Base-by-base conservation (phyloP, 2,888 invertebrate genomes). In the Empis stercorea region DNA sequence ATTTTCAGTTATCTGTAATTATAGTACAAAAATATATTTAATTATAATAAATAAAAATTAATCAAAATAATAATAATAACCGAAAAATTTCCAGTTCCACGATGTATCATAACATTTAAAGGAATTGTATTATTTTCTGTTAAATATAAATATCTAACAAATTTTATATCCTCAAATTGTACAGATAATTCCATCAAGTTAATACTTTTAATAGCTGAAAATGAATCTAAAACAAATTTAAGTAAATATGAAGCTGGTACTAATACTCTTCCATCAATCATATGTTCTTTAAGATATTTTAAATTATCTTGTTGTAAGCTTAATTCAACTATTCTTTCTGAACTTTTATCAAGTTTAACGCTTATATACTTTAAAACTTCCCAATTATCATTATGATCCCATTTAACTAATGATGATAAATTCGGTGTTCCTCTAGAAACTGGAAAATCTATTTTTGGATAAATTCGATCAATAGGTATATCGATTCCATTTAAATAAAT, bases 401-500 rank as follows among this genome's bases (percentile, higher is more conserved):
- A 93, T 54, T 78, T 77, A 10, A 93, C 75, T 7, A 84, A 68
- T 10, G 87, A 82, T 0, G 87, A 76, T 40, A 93, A 73, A 78
- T 86, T 85, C 0, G 86, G 83, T 0, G 93, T 94, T 2, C 85
- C 84, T 44, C 81, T 75, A 2, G 88, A 83, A 1, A 93, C 93
- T 0, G 93, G 93, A 66, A 78, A 87, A 43, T 75, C 61, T 0
- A 87, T 73, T 20, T 73, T 65, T 0, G 88, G 85, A 65, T 87
- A 92, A 30, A 94, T 71, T 48, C 79, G 78, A 4, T 82, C 73
- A 2, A 91, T 63, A 52, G 81, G 75, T 2, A 86, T 78, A 58
- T 84, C 81, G 46, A 83, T 59, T 2, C 94, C 94, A 17, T 75
- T 71, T 51, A 79, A 77, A 66, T 84, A 92, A 50, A 92, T 64